Conservation (phyloP, 2,113 vertebrate species). For the Atrichornis clamosus region DNA sequence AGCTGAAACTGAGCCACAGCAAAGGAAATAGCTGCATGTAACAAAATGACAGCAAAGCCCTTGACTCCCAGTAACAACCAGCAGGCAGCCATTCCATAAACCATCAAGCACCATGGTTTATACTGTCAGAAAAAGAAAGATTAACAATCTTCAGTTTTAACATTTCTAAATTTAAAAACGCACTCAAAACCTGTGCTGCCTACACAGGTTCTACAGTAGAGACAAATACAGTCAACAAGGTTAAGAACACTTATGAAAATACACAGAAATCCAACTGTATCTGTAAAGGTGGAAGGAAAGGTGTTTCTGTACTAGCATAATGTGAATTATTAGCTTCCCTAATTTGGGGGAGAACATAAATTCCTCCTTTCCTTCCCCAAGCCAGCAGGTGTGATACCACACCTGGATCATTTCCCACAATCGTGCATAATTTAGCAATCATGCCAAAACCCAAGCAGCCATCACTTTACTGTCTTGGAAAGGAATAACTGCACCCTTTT, state of each 20-base stretch:
- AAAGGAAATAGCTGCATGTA: constrained; percentile 83
- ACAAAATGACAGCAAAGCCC: constrained; percentile 80
- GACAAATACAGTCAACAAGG: neutral
- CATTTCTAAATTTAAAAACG: neutral
- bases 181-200: neutral
- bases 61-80: constrained; percentile 79
- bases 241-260: neutral
- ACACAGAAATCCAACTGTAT: neutral
- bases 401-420: neutral
- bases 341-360: neutral
- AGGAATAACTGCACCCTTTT: neutral
- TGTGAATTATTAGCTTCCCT: neutral
- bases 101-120: constrained; percentile 77
- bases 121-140: constrained; percentile 68
- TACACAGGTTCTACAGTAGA: neutral
- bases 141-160: neutral
- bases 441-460: neutral
- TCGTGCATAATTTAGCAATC: neutral
- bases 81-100: constrained; percentile 85
- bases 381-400: neutral
- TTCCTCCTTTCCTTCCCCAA: neutral
- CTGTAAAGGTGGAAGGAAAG: neutral
- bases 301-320: neutral
- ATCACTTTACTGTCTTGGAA: neutral
- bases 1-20: constrained; percentile 83